Evolutionary conservation across 1,140 invertebrate genomes (phyloP), one percentile per base, ranked within the genome.

Genomic region (Grapholita molesta): DNA sequence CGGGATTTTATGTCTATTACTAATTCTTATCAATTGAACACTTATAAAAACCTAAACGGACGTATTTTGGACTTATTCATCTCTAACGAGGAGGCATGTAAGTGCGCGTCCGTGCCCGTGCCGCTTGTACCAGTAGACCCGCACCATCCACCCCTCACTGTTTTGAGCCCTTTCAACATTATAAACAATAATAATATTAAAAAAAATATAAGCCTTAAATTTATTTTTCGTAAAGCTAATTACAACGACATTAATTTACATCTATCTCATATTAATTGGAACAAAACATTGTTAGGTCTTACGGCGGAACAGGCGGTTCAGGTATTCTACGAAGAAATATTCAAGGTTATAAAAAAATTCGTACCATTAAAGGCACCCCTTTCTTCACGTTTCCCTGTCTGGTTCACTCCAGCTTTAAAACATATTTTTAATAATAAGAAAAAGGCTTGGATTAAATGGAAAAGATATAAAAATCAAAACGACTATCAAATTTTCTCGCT

Each of bases 401-500:
- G 67, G 67, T 68, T 68, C 23, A 33, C 52, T 3, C 28, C 8
- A 28, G 23, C 67, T 4, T 25, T 70, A 53, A 66, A 66, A 15
- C 61, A 57, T 28, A 66, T 70, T 11, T 57, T 57, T 38, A 66
- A 57, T 35, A 33, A 66, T 66, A 66, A 66, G 15, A 55, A 38
- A n/a, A 55, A 42, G 28, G 52, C 32, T 2, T 70, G 69, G 42
- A 33, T 24, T 7, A 67, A 67, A 24, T 70, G 69, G 66, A 70
- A 67, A 48, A 70, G 23, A 38, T 70, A 66, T 38, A 6, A 24
- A 24, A 70, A 70, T 24, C 2, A 66, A 9, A 66, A 25, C 23
- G 69, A 70, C 35, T 66, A 70, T 11, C 42, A 70, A 66, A 52
- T 25, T 4, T 70, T 70, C 12, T 66, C 61, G 11, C 6, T 66